Base-by-base conservation (phyloP, 2,888 invertebrate genomes). In the Xestia ashworthii region DNA sequence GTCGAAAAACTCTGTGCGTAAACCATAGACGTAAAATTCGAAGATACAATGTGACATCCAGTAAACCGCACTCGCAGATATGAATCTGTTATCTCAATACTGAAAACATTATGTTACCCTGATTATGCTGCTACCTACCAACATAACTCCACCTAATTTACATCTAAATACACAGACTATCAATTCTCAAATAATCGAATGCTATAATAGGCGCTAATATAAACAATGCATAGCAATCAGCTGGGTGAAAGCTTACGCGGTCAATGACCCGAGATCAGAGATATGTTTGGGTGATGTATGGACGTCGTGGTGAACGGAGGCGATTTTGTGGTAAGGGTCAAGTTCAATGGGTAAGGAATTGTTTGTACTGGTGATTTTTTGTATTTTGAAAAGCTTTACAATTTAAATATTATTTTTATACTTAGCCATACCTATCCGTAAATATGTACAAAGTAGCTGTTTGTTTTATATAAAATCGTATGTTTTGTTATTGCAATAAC, bases 221-320 rank as follows among this genome's bases (percentile, higher is more conserved):
- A 88, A 82, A 88, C 87, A 87, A 87, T 87, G 85, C 87, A 88
- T 87, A 83, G 22, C 79, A 88, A 89, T 87, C 80, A 86, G 76
- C 65, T 82, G 83, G 77, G 87, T 84, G 91, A 91, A 90, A 89
- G 90, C 88, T 85, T 80, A 71, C 81, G 69, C 60, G 89, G 89
- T 84, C 89, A 85, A 73, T 89, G 91, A 90, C 86, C 92, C 74
- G 70, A 76, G 87, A 87, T 87, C 79, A 80, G 76, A 80, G 84
- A 86, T 86, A 83, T 69, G 85, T 88, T 87, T 86, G 70, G 88
- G 91, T 91, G 91, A 91, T 89, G 91, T 90, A 91, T 91, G 90
- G 76, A 46, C 74, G 84, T 74, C 81, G 84, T 85, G 88, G 83
- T 85, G 87, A 90, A 90, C 89, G 83, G 90, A 89, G 89, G 91